Evolutionary conservation across 2,888 invertebrate genomes (phyloP), one percentile per base, ranked within the genome.

Genomic region (Rhorus exstirpatorius): DNA sequence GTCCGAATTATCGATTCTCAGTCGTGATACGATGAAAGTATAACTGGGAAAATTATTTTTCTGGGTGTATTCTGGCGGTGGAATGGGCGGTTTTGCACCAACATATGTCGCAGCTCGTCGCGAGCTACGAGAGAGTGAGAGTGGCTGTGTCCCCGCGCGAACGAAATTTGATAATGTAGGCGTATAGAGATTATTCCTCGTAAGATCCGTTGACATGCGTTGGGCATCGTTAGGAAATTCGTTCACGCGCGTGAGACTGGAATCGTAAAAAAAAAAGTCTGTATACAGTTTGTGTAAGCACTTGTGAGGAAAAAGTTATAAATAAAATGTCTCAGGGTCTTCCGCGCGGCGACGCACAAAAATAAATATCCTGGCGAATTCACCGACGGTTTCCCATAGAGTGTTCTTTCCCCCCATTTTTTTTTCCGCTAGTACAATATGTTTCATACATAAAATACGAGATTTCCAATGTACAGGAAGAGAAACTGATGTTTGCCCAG

Each of bases 321-420:
- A n/a, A n/a, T n/a, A 41, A 58, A 21, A 46, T 1, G 10, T 49
- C 49, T n/a, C 24, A 46, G 58, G 8, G 46, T 31, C 55, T 60
- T 49, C 61, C 44, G 2, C 1, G 21, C 6, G 55, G 26, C 76
- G 49, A 31, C 58, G 67, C 35, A 60, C 58, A 26, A 68, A 77
- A 77, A 77, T 77, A 77, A 77, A 77, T 77, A 68, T 24, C 12
- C 65, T 19, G 21, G 26, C 58, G 19, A 75, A 75, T 65, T 55
- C 65, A 17, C 26, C 26, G 61, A 60, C 77, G 7, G n/a, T 71
- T 78, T 71, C 71, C 21, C 55, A 63, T 63, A 35, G 21, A 71
- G n/a, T n/a, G n/a, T 41, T 68, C 12, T 49, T 41, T 35, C 26
- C 12, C 17, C 21, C 24, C 35, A 6, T 31, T 7, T 12, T 17